Base-by-base conservation (phyloP, 2,888 invertebrate species). In the Synergus laeviventris region DNA sequence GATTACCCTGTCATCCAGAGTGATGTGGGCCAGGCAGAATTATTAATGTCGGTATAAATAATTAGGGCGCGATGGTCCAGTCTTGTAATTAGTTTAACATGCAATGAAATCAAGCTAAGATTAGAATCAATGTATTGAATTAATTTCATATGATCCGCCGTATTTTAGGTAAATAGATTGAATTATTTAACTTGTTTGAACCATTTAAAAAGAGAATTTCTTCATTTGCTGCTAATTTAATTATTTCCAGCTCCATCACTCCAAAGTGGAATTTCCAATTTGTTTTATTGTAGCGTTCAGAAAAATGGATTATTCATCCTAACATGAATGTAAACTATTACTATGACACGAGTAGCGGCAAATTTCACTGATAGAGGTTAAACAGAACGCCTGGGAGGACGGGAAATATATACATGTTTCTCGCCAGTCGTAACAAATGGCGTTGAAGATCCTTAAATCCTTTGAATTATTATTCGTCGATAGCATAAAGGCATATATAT, bases 381-480 rank as follows among this genome's bases (percentile, higher is more conserved):
- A 42, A 3, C 16, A 45, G 42, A 45, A 24, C 45, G 45, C 14
- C 45, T 66, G 64, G 16, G 9, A 66, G 66, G 45, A 45, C 45
- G 24, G 24, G 24, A 66, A 66, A 45, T 42, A 66, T 66, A 66
- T 45, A 66, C 24, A 66, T 45, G 66, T 66, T 42, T 24, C 39
- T 21, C 16, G 39, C 39, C 4, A 16, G 31, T 42, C 24, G 24
- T 66, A 66, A 66, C 66, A 66, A 66, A 66, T 24, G 45, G 24
- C 66, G 21, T 45, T 66, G 66, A 66, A 66, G 24, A 66, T 66
- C 24, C 66, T 18, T 66, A 66, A 66, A 66, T 42, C 45, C 45
- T 66, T 24, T 66, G 66, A 66, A 66, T 66, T 66, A 66, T 66
- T 45, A 45, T 45, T 42, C 45, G 14, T 24, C 8, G 42, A 45